Evolutionary conservation across 2,797 vertebrate species (phyloP), one percentile per base, ranked within the genome.

Genomic region (Acrocephalus scirpaceus): DNA sequence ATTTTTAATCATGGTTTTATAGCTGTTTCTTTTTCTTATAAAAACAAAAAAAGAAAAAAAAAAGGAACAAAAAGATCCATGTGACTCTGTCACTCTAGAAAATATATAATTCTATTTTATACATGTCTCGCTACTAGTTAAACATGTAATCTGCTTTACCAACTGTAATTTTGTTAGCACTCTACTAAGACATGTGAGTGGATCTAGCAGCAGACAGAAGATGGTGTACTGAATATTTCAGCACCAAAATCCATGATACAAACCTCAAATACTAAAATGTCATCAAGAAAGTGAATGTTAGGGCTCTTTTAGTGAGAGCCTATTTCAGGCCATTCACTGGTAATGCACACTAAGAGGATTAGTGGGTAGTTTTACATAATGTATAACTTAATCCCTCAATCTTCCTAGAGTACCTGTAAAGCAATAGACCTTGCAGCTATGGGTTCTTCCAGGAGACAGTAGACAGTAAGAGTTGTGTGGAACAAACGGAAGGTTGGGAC

Each of bases 1-100:
- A 95, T 94, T 95, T 97, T 97, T 95, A 96, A 96, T 91, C 97
- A 96, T 96, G 72, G 53, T 97, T 97, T 97, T 97, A 88, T 97
- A 97, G 94, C 65, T 94, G 47, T 88, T 97, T 95, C 93, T 96
- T 96, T 95, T 97, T 95, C 89, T 93, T 95, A 97, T 74, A 95
- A 95, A 93, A 96, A 92, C 58, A 89, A 91, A 92, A 90, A 72
- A 1, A 54, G 45, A 16, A 60, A 77, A 71, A 91, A 70, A 87
- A 75, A 78, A 66, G 42, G 21, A 74, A 14, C 32, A 89, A 86
- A 94, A 87, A 81, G 56, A 58, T 64, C 56, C 70, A 78, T 93
- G 88, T 96, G 87, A 90, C 90, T 94, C 73, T 78, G 90, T 91
- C 94, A 94, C 73, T 96, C 93, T 74, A 90, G 81, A 96, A 94